These are phyloP conservation scores for Hoplodrina blanda DNA, from an alignment of 2,888 invertebrate genomes.

Conservation along the genomic window DNA sequence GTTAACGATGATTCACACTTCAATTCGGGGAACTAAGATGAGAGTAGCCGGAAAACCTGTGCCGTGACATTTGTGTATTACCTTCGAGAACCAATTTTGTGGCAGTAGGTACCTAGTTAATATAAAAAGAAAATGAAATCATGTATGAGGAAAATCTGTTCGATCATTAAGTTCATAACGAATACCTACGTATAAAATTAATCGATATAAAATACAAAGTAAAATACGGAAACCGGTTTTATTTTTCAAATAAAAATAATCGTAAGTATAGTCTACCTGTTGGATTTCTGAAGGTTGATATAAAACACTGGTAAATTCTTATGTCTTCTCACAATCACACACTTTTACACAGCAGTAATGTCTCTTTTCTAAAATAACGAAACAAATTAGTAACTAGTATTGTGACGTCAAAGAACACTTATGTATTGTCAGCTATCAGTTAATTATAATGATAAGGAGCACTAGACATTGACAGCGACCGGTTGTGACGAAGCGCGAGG, in stretches of 20 bases:
- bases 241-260: conserved; percentile 1
- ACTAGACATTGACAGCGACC: conserved; percentile 69
- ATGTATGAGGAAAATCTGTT: conserved; percentile 27
- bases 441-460: conserved; percentile 76
- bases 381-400: conserved; percentile 36
- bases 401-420: conserved; percentile 73
- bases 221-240: conserved; percentile 7
- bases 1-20: conserved; percentile 44
- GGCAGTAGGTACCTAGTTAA: not conserved
- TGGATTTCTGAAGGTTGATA: conserved; percentile 34
- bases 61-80: not conserved
- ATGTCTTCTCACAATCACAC: conserved; percentile 37
- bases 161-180: not conserved
- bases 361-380: conserved; percentile 45
- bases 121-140: not conserved
- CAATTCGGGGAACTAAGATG: conserved; percentile 36
- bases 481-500: conserved; percentile 67
- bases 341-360: conserved; percentile 35
- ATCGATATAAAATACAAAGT: conserved; percentile 1
- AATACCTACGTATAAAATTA: not conserved
- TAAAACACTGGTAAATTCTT: conserved; percentile 34
- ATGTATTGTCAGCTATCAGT: conserved; percentile 76
- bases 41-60: conserved; percentile 38
- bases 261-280: conserved; percentile 46
- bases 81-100: conserved; percentile 1